A percentile compares a stretch with the other conserved stretches of the same genome.
These are phyloP conservation scores for Agapetus fuscipes DNA, from an alignment of 2,888 invertebrate species.

Conservation along the genomic window DNA sequence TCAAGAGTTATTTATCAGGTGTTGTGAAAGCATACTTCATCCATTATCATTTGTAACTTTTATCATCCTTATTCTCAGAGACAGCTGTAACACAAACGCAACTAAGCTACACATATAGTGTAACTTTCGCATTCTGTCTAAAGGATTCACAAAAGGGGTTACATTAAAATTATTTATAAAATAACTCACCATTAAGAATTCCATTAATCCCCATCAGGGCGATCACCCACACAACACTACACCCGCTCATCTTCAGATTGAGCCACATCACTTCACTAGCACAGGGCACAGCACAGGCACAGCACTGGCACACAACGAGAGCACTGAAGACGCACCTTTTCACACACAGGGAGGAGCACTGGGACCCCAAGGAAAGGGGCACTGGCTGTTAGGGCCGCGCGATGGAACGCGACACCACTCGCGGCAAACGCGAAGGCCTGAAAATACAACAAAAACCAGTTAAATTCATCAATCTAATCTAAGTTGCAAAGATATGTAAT, in stretches of 20 bases:
- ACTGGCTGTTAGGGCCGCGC: not conserved
- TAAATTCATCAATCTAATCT: no score
- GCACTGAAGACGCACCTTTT: not conserved
- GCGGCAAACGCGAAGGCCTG: slow-evolving; percentile 1
- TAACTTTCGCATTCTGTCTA: no score
- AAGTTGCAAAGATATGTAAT: no score
- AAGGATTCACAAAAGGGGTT: no score
- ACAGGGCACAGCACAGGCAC: slow-evolving; percentile 6
- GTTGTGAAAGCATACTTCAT: no score
- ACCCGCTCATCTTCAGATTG: slow-evolving; percentile 20
- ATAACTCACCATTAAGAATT: no score
- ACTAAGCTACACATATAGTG: no score
- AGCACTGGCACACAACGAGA: slow-evolving; percentile 3
- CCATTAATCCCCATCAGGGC: not conserved
- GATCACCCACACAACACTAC: slow-evolving; percentile 19
- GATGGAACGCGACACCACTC: not conserved
- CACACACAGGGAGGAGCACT: slow-evolving; percentile 4
- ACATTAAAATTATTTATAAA: no score
- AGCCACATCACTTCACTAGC: slow-evolving; percentile 15
- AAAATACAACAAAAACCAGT: slow-evolving; percentile 1
- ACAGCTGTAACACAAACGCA: no score
- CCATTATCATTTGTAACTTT: no score
- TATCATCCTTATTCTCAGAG: no score
- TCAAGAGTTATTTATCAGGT: no score
- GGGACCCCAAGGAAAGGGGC: slow-evolving; percentile 2